phyloP scores from a whole-genome alignment of 2,113 vertebrate species.

The Aegithalos caudatus region DNA sequence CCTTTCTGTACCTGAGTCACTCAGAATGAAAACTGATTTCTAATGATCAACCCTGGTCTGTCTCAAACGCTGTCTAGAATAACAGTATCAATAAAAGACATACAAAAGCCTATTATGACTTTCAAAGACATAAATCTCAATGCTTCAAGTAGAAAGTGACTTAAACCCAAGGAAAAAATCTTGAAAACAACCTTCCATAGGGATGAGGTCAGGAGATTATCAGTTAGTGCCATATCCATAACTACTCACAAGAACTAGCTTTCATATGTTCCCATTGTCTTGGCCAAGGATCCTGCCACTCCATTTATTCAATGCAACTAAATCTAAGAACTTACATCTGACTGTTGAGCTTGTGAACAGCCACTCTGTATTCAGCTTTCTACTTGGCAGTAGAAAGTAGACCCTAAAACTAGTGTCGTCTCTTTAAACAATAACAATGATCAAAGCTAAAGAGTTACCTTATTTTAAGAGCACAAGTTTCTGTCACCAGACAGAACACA shows the following conservation, averaged over 20 bases:
- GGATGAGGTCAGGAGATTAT: background rate
- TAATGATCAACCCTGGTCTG: background rate
- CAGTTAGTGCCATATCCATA: background rate
- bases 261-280: background rate
- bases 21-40: rapidly evolving
- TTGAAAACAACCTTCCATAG: background rate
- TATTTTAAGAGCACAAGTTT: background rate
- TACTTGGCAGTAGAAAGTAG: background rate
- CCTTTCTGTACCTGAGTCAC: background rate
- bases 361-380: background rate
- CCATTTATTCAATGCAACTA: background rate
- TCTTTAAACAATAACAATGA: background rate
- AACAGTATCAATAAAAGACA: background rate
- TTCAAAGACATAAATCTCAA: background rate
- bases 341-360: background rate
- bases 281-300: background rate
- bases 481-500: background rate
- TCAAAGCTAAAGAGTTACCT: background rate
- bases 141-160: background rate
- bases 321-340: background rate
- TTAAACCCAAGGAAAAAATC: background rate
- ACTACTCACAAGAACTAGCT: background rate
- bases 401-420: background rate
- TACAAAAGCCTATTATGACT: background rate
- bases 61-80: background rate